Evolutionary conservation across 2,797 vertebrate species (phyloP).

Genomic region (Anniella stebbinsi): DNA sequence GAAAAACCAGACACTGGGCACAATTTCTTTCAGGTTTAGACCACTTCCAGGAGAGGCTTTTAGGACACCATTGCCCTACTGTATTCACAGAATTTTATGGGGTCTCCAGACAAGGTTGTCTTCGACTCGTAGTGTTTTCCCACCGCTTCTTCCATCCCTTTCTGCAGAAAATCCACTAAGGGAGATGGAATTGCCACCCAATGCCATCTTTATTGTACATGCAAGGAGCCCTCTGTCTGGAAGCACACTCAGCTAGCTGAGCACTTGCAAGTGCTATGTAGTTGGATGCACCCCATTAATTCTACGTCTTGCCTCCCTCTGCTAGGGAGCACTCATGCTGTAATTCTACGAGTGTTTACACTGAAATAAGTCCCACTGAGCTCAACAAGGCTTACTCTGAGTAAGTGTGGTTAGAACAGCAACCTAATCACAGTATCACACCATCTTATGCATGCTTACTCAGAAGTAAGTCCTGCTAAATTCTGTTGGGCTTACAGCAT

Average conservation of each 20-base stretch:
- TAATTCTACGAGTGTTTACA: neutral
- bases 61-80: too few species aligned
- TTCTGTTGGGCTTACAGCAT: too few species aligned
- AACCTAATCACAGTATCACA: neutral
- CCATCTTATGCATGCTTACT: neutral
- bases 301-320: neutral
- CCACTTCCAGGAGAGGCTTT: too few species aligned
- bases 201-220: too few species aligned
- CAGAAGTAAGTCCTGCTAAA: neutral
- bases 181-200: too few species aligned
- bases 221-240: too few species aligned
- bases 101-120: too few species aligned
- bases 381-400: neutral
- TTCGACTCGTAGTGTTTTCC: too few species aligned
- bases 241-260: neutral
- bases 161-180: too few species aligned
- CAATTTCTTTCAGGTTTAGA: slow-evolving; percentile 8
- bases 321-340: neutral
- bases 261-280: neutral
- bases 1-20: neutral
- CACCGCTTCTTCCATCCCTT: too few species aligned
- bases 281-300: neutral
- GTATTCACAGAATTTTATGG: too few species aligned
- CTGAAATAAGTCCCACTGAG: neutral
- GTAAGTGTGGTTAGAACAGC: neutral